These are phyloP conservation scores for Aradophagus sp. DNA, from an alignment of 1,140 invertebrate genomes.

Conservation along the genomic window DNA sequence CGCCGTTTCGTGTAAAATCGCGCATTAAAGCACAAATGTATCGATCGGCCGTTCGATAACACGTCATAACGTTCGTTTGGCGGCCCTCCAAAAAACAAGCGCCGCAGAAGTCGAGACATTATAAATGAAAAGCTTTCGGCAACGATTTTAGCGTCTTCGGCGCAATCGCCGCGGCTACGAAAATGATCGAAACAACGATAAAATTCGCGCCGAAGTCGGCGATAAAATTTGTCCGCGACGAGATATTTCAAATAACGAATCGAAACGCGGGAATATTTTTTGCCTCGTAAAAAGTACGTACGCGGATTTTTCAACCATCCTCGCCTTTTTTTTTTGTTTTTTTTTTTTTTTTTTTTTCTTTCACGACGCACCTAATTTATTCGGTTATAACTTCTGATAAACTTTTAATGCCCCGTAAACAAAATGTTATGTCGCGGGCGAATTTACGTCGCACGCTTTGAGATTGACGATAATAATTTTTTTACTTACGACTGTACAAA, in stretches of 20 bases:
- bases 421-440: slow-evolving; percentile 19
- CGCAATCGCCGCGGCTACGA: slow-evolving; percentile 24
- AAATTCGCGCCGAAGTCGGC: slow-evolving; percentile 28
- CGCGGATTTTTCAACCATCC: slow-evolving; percentile 22
- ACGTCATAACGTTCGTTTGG: slow-evolving; percentile 20
- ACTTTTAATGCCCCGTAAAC: slow-evolving; percentile 24
- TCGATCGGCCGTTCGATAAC: slow-evolving; percentile 18
- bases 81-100: slow-evolving; percentile 5
- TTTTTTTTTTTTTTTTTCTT: slow-evolving; percentile 15
- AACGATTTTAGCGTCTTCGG: slow-evolving; percentile 34
- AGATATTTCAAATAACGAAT: slow-evolving; percentile 26
- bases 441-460: slow-evolving; percentile 8
- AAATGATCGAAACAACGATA: slow-evolving; percentile 46
- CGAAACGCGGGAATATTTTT: slow-evolving; percentile 31
- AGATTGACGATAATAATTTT: slow-evolving; percentile 1
- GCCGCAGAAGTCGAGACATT: slow-evolving; percentile 23
- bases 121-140: slow-evolving; percentile 24
- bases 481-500: too few relatives aligned
- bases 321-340: too few relatives aligned
- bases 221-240: slow-evolving; percentile 25
- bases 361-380: slow-evolving; percentile 22
- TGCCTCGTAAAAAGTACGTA: slow-evolving; percentile 16
- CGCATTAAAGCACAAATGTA: slow-evolving; percentile 3
- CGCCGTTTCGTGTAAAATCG: slow-evolving; percentile 8
- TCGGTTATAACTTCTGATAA: slow-evolving; percentile 22